phyloP scores from a whole-genome alignment of 2,888 invertebrate genomes.

The Apomyelois bistriatella region DNA sequence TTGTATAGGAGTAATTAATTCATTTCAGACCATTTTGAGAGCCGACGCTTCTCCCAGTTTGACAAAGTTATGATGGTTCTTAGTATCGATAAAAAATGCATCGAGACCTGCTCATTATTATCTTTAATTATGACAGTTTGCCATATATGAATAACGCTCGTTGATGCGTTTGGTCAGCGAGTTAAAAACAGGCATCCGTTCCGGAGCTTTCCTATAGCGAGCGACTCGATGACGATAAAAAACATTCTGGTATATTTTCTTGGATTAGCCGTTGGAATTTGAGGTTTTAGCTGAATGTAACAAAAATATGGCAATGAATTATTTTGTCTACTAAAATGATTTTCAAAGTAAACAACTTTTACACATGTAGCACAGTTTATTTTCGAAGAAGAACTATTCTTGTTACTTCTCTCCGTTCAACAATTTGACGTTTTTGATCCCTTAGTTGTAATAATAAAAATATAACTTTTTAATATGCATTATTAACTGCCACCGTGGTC shows the following conservation, averaged over 20 bases:
- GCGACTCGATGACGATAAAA: conserved; percentile 56
- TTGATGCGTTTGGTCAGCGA: conserved; percentile 44
- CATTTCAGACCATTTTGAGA: conserved; percentile 38
- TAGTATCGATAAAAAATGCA: conserved; percentile 55
- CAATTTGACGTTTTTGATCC: too few relatives aligned
- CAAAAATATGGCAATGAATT: too few relatives aligned
- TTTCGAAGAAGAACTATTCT: too few relatives aligned
- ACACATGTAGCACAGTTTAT: too few relatives aligned
- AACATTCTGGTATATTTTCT: conserved; percentile 51
- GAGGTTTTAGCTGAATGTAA: too few relatives aligned
- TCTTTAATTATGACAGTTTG: conserved; percentile 77
- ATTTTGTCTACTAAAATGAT: too few relatives aligned
- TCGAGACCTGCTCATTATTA: conserved; percentile 65
- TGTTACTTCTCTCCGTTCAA: too few relatives aligned
- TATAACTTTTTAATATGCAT: too few relatives aligned
- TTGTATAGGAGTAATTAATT: conserved; percentile 40
- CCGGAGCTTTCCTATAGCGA: conserved; percentile 54
- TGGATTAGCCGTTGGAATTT: conserved; percentile 30
- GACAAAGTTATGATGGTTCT: conserved; percentile 71
- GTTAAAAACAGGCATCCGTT: conserved; percentile 56
- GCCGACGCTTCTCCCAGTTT: conserved; percentile 44
- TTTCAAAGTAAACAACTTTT: too few relatives aligned
- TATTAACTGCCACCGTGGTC: too few relatives aligned
- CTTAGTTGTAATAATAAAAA: too few relatives aligned
- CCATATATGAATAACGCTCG: conserved; percentile 70